phyloP scores from a whole-genome alignment of 2,797 vertebrate genomes.

The Poeciliopsis infans region DNA sequence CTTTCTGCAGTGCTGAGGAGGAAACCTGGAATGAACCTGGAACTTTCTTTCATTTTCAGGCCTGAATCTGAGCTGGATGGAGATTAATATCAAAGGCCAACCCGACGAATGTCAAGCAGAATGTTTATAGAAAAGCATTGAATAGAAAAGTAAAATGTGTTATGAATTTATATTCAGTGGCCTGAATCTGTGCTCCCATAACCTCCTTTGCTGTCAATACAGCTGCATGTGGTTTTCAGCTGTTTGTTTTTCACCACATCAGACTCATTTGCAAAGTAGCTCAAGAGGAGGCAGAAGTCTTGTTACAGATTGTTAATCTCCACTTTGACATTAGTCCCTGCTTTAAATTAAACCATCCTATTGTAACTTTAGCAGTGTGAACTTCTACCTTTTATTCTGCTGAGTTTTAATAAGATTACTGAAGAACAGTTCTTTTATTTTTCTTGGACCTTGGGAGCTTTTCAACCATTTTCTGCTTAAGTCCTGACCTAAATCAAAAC shows the following conservation, averaged over 20 bases:
- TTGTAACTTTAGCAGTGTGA: background rate
- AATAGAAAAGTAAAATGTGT: no score
- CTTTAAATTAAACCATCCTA: background rate
- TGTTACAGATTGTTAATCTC: background rate
- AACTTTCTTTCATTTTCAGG: background rate
- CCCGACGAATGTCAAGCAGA: no score
- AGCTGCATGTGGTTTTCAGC: no score
- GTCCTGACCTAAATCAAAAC: background rate
- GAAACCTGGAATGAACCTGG: background rate
- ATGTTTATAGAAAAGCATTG: no score
- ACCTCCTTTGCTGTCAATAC: no score
- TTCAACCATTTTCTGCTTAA: background rate
- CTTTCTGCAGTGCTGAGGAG: background rate
- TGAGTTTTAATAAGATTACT: background rate
- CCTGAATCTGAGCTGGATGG: no score
- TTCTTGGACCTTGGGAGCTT: background rate
- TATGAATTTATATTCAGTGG: no score
- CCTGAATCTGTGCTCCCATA: no score
- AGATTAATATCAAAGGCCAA: no score
- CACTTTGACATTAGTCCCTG: background rate
- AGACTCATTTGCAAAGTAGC: no score
- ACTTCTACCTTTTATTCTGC: background rate
- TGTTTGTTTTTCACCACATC: no score
- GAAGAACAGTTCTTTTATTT: background rate
- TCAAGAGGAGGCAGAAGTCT: no score